Evolutionary conservation across 2,797 vertebrate species (phyloP).

Genomic region (Alcedo quadribrachys): DNA sequence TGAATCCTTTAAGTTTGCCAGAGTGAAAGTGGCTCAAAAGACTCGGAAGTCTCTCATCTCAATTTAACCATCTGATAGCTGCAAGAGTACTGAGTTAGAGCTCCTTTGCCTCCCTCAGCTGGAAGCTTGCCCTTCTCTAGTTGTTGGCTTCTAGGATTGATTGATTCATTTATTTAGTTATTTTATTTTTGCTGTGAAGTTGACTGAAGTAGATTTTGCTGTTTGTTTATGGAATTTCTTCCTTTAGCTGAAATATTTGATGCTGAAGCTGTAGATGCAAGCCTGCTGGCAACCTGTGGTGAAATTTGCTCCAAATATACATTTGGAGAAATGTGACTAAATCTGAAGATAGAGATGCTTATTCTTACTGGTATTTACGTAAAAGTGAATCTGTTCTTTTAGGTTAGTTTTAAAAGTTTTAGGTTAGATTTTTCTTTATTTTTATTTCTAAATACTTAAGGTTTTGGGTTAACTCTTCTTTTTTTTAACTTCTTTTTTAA

Average conservation of each 20-base stretch:
- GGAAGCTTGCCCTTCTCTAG: not conserved
- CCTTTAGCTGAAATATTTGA: constrained; percentile 19
- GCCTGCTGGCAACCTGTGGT: not conserved
- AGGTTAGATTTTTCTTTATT: not conserved
- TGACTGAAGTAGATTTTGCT: constrained; percentile 1
- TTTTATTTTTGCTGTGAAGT: not conserved
- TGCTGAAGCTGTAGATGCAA: constrained; percentile 18
- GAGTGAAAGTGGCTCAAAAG: constrained; percentile 20
- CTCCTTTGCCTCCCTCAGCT: constrained; percentile 16
- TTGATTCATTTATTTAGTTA: rapidly evolving
- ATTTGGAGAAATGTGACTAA: not conserved
- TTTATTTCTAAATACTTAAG: not conserved
- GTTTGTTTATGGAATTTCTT: constrained; percentile 29
- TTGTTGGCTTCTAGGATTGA: not conserved
- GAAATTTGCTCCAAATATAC: not conserved
- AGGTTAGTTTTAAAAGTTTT: not conserved
- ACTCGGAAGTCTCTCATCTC: constrained; percentile 46
- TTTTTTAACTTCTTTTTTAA: too few species aligned
- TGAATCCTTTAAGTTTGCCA: constrained; percentile 40
- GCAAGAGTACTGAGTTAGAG: constrained; percentile 2
- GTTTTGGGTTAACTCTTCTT: not conserved
- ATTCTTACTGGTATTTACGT: not conserved
- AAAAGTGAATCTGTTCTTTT: not conserved
- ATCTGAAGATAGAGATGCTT: not conserved
- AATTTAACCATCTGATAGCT: constrained; percentile 66